phyloP scores from a whole-genome alignment of 2,888 invertebrate species.

The Xestia c-nigrum region DNA sequence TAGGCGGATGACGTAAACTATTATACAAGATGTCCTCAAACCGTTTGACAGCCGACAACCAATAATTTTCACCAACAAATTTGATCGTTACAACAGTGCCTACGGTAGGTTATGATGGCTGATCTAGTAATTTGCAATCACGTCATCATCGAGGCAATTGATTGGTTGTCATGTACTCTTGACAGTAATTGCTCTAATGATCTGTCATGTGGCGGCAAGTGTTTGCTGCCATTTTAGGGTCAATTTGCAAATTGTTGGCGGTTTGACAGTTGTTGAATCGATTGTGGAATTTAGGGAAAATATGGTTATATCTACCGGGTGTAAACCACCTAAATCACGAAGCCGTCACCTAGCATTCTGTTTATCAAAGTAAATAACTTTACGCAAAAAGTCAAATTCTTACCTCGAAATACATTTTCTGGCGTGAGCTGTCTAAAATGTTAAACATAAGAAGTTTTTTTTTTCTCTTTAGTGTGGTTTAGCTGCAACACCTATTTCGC shows the following conservation, averaged over 20 bases:
- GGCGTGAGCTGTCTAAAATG: neutral
- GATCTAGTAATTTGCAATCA: constrained; percentile 30
- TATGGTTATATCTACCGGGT: too few species aligned
- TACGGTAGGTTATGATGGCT: constrained; percentile 6
- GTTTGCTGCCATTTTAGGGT: constrained; percentile 37
- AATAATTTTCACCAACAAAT: constrained; percentile 8
- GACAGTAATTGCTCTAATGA: constrained; percentile 36
- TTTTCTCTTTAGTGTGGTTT: too few species aligned
- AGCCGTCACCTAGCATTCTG: too few species aligned
- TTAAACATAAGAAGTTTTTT: too few species aligned
- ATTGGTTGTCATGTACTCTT: constrained; percentile 34
- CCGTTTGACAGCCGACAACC: constrained; percentile 8
- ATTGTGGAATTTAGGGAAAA: neutral
- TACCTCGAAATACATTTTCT: neutral
- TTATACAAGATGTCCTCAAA: neutral
- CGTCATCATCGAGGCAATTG: constrained; percentile 23
- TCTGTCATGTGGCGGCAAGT: constrained; percentile 8
- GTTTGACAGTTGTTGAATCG: neutral
- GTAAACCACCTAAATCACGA: too few species aligned
- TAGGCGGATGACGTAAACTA: neutral
- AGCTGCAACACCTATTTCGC: too few species aligned
- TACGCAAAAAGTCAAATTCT: too few species aligned
- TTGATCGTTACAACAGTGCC: constrained; percentile 16
- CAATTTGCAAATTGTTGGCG: constrained; percentile 1
- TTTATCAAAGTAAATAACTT: too few species aligned